Evolutionary conservation across 2,113 vertebrate genomes (phyloP), one percentile per base, ranked within the genome.

Genomic region (Myocastor coypus): DNA sequence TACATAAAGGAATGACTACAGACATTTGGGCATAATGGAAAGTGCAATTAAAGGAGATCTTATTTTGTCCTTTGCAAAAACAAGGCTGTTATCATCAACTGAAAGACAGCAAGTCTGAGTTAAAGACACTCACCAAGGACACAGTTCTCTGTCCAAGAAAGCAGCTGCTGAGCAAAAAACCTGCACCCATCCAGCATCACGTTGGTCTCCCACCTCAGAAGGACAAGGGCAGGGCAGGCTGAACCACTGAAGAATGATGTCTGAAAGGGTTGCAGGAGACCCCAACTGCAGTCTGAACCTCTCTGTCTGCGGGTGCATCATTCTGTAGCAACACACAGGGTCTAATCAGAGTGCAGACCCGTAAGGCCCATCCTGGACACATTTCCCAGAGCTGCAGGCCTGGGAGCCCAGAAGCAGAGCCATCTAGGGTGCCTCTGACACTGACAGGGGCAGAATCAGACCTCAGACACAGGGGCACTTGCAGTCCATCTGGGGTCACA

Each of bases 51-150:
- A 94, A 95, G 59, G 40, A 28, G 22, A 78, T 83, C 87, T 89
- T 73, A 50, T 63, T 84, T 96, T 78, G 75, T 86, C 85, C 61
- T 91, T 66, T 83, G 19, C 83, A 73, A 78, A 96, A 92, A 71
- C 16, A 63, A 87, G 52, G 73, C n/a, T 80, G 68, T 24, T 42
- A 87, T n/a, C 57, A 71, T 37, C 91, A 42, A 94, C n/a, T 89
- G 91, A 68, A 91, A 95, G 89, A 92, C 37, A 87, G 91, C 17
- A 30, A 28, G 7, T 92, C 20, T 59, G 28, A 93, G 80, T 94
- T 91, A 92, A 95, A 93, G 0, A 0, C 37, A 59, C 19, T 92
- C 17, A 20, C 22, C 63, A 90, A 84, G 32, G 30, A 94, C 22
- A 55, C 55, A 28, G n/a, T 88, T 52, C 83, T 85, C 55, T 77